Percentiles rank a stretch among this genome's conserved stretches.
Conservation (phyloP, 2,797 vertebrate species). For the Pygocentrus nattereri region DNA sequence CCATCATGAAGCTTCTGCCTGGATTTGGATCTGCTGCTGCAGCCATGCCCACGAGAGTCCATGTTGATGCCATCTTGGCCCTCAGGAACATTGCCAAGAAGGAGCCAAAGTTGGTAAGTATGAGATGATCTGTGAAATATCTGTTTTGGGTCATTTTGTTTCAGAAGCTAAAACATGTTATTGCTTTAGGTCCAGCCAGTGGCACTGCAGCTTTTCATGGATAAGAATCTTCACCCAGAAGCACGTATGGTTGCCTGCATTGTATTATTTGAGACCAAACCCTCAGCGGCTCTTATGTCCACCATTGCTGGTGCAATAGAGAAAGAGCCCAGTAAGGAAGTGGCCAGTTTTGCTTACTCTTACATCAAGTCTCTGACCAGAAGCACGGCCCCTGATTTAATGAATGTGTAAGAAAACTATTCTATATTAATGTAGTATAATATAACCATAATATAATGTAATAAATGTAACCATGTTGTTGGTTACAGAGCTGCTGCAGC, state of each 20-base stretch:
- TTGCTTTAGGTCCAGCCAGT: slow-evolving; percentile 80
- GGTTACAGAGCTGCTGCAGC: slow-evolving; percentile 82
- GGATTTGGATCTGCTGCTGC: slow-evolving; percentile 68
- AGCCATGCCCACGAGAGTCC: slow-evolving; percentile 69
- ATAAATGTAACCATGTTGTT: slow-evolving; percentile 73
- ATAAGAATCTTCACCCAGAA: slow-evolving; percentile 71
- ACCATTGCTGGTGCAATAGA: slow-evolving; percentile 73
- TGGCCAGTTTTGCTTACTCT: slow-evolving; percentile 84
- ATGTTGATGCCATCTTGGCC: slow-evolving; percentile 73
- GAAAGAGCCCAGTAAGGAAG: slow-evolving; percentile 81
- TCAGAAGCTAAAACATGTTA: not conserved
- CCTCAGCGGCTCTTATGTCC: slow-evolving; percentile 75
- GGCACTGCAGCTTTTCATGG: slow-evolving; percentile 81
- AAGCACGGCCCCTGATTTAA: slow-evolving; percentile 80
- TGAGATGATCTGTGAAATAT: not conserved
- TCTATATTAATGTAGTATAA: too few relatives aligned
- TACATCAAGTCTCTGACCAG: slow-evolving; percentile 82
- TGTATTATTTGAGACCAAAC: slow-evolving; percentile 83
- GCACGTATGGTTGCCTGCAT: slow-evolving; percentile 80
- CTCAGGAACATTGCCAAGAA: slow-evolving; percentile 80
- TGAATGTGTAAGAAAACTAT: slow-evolving; percentile 84
- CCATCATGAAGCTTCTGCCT: slow-evolving; percentile 80
- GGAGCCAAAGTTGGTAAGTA: slow-evolving; percentile 68
- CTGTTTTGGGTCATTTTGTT: not conserved
- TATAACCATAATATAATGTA: too few relatives aligned